Evolutionary conservation across 1,140 invertebrate genomes (phyloP).

Genomic region (Planococcus citri): DNA sequence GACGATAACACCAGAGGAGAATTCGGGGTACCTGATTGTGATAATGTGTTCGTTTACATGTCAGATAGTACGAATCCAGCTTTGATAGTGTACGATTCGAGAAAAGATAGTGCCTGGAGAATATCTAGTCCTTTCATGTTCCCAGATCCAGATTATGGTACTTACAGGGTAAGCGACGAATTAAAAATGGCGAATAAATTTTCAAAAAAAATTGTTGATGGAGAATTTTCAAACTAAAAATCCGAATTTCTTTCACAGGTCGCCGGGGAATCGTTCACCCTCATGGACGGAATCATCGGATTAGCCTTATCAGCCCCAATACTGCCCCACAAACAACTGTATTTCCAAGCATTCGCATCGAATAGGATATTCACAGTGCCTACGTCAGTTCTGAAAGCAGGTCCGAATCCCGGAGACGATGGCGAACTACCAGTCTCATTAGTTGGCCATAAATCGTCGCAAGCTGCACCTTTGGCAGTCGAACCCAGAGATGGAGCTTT

Average conservation of each 20-base stretch:
- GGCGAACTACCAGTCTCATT: constrained; percentile 55
- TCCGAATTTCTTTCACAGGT: constrained; percentile 32
- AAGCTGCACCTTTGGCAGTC: constrained; percentile 56
- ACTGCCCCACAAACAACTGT: constrained; percentile 38
- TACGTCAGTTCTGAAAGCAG: constrained; percentile 51
- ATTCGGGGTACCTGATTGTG: constrained; percentile 40
- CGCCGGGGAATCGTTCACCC: constrained; percentile 47
- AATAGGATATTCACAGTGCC: constrained; percentile 63
- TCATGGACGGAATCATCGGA: constrained; percentile 68
- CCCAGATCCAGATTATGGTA: constrained; percentile 59
- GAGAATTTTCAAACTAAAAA: no score
- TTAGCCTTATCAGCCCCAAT: constrained; percentile 53
- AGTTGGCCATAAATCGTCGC: constrained; percentile 66
- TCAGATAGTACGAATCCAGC: constrained; percentile 62
- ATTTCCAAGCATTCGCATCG: constrained; percentile 70
- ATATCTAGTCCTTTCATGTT: constrained; percentile 63
- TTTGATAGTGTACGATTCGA: constrained; percentile 57
- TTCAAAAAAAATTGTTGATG: no score
- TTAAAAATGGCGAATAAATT: no score
- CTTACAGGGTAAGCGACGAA: constrained; percentile 38
- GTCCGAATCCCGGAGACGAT: constrained; percentile 46
- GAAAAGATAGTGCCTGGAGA: constrained; percentile 58
- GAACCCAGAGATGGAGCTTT: constrained; percentile 54
- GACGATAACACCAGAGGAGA: constrained; percentile 24
- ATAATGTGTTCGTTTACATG: constrained; percentile 63